Conservation (phyloP, 2,797 vertebrate species). For the Cottoperca gobio region DNA sequence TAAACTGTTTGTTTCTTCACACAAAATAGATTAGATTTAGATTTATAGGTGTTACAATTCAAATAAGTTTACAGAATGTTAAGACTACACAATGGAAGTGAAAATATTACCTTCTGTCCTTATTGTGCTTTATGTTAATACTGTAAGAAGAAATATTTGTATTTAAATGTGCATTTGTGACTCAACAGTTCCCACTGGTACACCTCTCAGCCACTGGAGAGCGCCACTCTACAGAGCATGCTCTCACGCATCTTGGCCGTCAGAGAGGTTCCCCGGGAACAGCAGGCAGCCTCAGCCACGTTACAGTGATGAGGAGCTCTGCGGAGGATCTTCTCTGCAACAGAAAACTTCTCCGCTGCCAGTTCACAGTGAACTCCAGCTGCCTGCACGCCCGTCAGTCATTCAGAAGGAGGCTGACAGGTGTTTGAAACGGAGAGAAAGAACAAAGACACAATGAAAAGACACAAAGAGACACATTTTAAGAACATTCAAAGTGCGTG, state of each 20-base stretch:
- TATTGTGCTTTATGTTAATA: background rate
- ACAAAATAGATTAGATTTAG: no score
- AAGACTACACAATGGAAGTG: no score
- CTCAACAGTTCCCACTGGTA: slow-evolving; percentile 93
- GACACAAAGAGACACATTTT: background rate
- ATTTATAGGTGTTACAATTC: no score
- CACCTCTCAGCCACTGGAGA: slow-evolving; percentile 90
- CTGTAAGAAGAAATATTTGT: background rate
- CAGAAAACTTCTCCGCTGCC: background rate
- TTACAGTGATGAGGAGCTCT: slow-evolving; percentile 49
- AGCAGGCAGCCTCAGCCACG: slow-evolving; percentile 37
- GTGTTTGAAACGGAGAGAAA: background rate
- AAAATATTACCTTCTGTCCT: background rate
- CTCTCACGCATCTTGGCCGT: slow-evolving; percentile 94
- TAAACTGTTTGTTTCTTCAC: no score
- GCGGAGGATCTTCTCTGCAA: background rate
- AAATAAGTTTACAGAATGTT: no score
- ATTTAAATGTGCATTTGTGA: slow-evolving; percentile 75
- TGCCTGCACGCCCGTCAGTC: slow-evolving; percentile 8
- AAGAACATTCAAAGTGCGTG: background rate
- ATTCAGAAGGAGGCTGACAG: background rate
- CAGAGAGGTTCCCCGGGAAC: slow-evolving; percentile 90
- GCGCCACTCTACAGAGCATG: slow-evolving; percentile 93
- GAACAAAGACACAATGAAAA: background rate
- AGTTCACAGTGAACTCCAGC: background rate